Evolutionary conservation across 2,888 invertebrate genomes (phyloP).

Genomic region (Himalopsyche kuldschensis): DNA sequence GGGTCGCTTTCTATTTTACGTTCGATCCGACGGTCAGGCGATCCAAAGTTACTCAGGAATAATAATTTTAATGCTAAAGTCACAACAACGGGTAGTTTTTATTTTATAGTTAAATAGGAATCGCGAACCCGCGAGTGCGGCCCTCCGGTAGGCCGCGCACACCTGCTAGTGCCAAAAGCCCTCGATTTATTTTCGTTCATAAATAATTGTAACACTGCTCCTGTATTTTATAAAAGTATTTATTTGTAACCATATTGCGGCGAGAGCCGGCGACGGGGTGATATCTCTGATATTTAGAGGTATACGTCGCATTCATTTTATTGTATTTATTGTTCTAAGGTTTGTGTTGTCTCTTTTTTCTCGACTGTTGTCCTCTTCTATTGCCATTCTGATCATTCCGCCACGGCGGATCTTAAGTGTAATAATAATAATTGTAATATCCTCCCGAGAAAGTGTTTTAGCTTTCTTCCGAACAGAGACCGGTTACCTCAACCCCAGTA

Average conservation of each 20-base stretch:
- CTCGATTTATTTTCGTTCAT: slow-evolving; percentile 47
- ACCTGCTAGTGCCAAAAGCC: slow-evolving; percentile 62
- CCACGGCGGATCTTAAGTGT: not conserved
- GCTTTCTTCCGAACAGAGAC: slow-evolving; percentile 4
- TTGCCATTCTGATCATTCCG: not conserved
- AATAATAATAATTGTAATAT: not conserved
- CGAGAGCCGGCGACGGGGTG: slow-evolving; percentile 55
- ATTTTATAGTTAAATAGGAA: slow-evolving; percentile 37
- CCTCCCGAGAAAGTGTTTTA: not conserved
- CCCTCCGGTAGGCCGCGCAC: slow-evolving; percentile 40
- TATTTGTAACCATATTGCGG: slow-evolving; percentile 32
- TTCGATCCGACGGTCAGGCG: slow-evolving; percentile 11
- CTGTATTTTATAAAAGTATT: slow-evolving; percentile 45
- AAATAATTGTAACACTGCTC: slow-evolving; percentile 43
- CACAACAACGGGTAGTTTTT: slow-evolving; percentile 40
- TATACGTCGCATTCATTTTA: slow-evolving; percentile 59
- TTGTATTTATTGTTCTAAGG: slow-evolving; percentile 48
- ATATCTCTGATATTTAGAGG: slow-evolving; percentile 62
- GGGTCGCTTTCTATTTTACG: slow-evolving; percentile 21
- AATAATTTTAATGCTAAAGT: slow-evolving; percentile 36
- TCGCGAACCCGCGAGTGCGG: slow-evolving; percentile 27
- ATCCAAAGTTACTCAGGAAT: slow-evolving; percentile 31
- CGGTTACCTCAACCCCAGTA: slow-evolving; percentile 31
- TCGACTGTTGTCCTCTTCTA: slow-evolving; percentile 40
- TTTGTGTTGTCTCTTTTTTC: slow-evolving; percentile 42